Conservation (phyloP, 2,797 vertebrate genomes). For the Rhinella marina region DNA sequence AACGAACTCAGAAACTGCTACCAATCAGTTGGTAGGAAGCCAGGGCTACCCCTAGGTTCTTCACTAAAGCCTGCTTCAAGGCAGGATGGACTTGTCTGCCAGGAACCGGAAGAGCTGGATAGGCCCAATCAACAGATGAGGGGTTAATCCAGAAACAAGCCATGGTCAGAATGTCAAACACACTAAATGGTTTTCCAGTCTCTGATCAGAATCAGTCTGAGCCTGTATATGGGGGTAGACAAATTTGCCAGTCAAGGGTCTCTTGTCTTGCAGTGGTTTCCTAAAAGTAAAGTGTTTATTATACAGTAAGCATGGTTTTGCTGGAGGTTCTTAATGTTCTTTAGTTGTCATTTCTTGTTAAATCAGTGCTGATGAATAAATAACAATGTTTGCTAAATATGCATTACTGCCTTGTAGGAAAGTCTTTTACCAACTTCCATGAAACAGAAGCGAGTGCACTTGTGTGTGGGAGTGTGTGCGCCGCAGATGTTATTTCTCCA, state of each 20-base stretch:
- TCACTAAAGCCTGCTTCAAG: too few relatives aligned
- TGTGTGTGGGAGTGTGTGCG: background rate
- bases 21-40: too few relatives aligned
- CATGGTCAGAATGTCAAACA: too few relatives aligned
- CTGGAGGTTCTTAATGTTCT: slow-evolving; percentile 23
- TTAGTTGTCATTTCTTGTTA: slow-evolving; percentile 10
- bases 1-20: too few relatives aligned
- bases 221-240: background rate
- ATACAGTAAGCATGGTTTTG: background rate
- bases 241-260: background rate
- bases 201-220: background rate
- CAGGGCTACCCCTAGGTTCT: too few relatives aligned
- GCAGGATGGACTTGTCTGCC: too few relatives aligned
- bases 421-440: slow-evolving; percentile 1
- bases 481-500: background rate
- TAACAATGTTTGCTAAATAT: slow-evolving; percentile 34
- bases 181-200: too few relatives aligned
- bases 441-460: background rate
- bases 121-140: too few relatives aligned
- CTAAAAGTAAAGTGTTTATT: background rate
- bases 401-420: slow-evolving; percentile 9
- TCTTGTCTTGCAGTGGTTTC: background rate
- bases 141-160: too few relatives aligned
- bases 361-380: slow-evolving; percentile 26
- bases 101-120: too few relatives aligned